A percentile compares a stretch with the other conserved stretches of the same genome.
Evolutionary conservation across 2,113 vertebrate genomes (phyloP).

Genomic region (Laticauda laticaudata): DNA sequence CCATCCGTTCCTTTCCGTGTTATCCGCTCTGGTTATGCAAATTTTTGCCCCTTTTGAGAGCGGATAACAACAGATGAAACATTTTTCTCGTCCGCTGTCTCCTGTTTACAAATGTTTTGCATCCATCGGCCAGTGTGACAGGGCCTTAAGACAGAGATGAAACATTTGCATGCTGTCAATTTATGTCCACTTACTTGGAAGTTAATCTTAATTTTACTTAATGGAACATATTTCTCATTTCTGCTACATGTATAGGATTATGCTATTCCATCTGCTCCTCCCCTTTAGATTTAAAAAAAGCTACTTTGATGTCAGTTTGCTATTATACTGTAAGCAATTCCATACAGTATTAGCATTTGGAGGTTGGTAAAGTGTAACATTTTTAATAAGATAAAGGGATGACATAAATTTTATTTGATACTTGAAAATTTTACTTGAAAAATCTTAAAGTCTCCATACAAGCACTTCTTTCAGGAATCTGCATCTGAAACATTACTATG

Average conservation of each 20-base stretch:
- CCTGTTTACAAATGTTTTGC: no score
- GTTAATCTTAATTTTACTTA: neutral
- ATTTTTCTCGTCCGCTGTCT: no score
- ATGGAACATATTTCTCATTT: neutral
- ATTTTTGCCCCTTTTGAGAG: no score
- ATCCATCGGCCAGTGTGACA: no score
- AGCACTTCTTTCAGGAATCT: neutral
- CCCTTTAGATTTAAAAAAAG: neutral
- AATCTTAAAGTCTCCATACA: neutral
- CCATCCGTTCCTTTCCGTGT: no score
- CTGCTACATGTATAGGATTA: neutral
- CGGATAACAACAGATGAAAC: no score
- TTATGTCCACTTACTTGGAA: neutral
- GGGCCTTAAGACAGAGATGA: no score
- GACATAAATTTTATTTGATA: neutral
- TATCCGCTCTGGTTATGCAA: no score
- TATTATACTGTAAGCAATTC: neutral
- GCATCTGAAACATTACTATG: neutral
- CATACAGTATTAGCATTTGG: neutral
- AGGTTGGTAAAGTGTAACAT: neutral
- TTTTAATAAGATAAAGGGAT: neutral
- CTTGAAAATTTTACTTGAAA: neutral
- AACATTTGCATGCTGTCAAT: neutral
- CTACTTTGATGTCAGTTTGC: neutral
- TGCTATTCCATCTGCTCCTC: neutral